phyloP scores from a whole-genome alignment of 2,113 vertebrate genomes.

The Fregetta grallaria region DNA sequence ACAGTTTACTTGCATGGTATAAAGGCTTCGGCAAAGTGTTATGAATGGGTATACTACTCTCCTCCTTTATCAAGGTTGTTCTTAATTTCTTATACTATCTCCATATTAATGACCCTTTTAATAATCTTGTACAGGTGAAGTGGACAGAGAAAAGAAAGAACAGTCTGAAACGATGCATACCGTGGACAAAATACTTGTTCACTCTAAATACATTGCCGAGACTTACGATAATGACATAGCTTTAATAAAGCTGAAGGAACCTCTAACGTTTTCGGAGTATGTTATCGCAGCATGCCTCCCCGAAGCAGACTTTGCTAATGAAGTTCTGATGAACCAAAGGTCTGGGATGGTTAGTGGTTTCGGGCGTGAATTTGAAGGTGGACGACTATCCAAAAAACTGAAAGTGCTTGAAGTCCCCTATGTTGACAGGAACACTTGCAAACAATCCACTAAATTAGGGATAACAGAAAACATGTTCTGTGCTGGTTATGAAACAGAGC shows the following conservation, averaged over 20 bases:
- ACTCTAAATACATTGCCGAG: slow-evolving; percentile 63
- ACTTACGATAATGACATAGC: slow-evolving; percentile 91
- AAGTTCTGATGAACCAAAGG: slow-evolving; percentile 81
- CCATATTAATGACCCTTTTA: neutral
- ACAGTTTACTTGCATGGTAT: neutral
- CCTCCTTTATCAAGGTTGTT: neutral
- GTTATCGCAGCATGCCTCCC: slow-evolving; percentile 89
- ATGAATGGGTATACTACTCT: neutral
- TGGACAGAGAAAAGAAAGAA: slow-evolving; percentile 68
- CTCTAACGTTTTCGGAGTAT: slow-evolving; percentile 78
- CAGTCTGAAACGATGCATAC: slow-evolving; percentile 65
- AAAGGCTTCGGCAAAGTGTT: neutral
- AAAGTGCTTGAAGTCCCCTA: slow-evolving; percentile 85
- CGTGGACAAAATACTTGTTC: slow-evolving; percentile 75
- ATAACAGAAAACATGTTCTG: slow-evolving; percentile 92
- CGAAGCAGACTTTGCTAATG: slow-evolving; percentile 82
- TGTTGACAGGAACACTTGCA: slow-evolving; percentile 80
- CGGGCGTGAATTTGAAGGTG: slow-evolving; percentile 79
- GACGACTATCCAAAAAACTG: slow-evolving; percentile 70
- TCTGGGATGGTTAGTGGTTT: slow-evolving; percentile 86
- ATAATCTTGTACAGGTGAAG: slow-evolving; percentile 80
- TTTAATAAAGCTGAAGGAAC: slow-evolving; percentile 80
- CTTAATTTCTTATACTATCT: neutral
- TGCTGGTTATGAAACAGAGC: slow-evolving; percentile 80
- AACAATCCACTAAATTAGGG: slow-evolving; percentile 79